Percentiles rank a stretch among this genome's conserved stretches.
phyloP scores from a whole-genome alignment of 2,113 vertebrate genomes.

The Nansenia antarctica region DNA sequence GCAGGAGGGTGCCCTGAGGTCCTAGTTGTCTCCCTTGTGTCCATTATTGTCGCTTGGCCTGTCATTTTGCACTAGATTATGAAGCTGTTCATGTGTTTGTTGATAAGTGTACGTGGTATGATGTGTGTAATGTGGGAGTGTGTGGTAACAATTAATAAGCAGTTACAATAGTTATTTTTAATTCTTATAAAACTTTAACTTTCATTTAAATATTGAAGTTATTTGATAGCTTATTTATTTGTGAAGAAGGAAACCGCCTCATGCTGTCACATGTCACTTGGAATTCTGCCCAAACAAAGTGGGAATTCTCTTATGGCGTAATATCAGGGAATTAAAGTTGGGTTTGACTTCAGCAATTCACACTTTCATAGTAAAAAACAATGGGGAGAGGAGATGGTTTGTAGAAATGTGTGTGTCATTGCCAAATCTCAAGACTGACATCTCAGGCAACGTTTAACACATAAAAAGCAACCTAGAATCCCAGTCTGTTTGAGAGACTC shows the following conservation, averaged over 20 bases:
- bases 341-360: constrained; percentile 33
- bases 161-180: constrained; percentile 40
- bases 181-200: constrained; percentile 36
- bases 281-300: constrained; percentile 53
- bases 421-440: constrained; percentile 58
- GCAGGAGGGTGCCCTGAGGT: constrained; percentile 26
- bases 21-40: constrained; percentile 46
- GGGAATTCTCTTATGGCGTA: constrained; percentile 38
- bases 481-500: constrained; percentile 33
- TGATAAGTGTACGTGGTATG: constrained; percentile 49
- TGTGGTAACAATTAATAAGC: constrained; percentile 32
- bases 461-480: constrained; percentile 42
- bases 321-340: constrained; percentile 63
- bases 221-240: constrained; percentile 67
- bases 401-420: constrained; percentile 44
- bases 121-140: constrained; percentile 38
- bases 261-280: constrained; percentile 35
- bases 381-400: constrained; percentile 23
- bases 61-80: constrained; percentile 76
- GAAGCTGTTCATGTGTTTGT: constrained; percentile 56
- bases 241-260: constrained; percentile 34
- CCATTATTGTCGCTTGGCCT: constrained; percentile 66
- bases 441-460: constrained; percentile 60
- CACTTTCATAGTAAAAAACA: constrained; percentile 10
- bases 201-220: constrained; percentile 34